Conservation (phyloP, 2,113 vertebrate species). For the Eurypyga helias region DNA sequence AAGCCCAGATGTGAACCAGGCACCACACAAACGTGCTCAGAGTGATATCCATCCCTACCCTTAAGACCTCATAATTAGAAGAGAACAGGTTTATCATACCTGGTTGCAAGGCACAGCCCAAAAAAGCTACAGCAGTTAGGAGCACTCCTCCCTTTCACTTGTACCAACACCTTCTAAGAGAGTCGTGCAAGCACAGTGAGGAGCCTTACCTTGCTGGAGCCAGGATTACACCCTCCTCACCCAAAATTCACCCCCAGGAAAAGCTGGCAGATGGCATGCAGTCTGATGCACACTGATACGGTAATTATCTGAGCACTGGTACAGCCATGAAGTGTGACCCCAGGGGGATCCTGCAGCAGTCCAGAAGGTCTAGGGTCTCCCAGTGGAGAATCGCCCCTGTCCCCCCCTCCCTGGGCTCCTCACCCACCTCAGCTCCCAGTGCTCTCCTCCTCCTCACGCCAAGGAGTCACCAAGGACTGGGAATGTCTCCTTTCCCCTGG, state of each 20-base stretch:
- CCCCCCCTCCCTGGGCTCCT: not conserved
- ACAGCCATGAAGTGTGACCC: not conserved
- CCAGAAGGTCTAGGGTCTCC: not conserved
- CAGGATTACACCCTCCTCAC: not conserved
- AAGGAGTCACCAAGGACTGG: not conserved
- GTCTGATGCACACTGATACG: not conserved
- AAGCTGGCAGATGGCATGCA: not conserved
- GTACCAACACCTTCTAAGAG: not conserved
- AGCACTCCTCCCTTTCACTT: not conserved
- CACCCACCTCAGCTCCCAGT: not conserved
- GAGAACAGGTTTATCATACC: not conserved
- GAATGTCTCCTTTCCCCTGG: not conserved
- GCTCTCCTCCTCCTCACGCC: not conserved
- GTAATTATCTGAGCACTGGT: fast-evolving
- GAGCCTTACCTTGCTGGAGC: not conserved
- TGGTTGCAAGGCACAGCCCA: not conserved
- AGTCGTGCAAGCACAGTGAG: fast-evolving
- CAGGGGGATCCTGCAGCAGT: not conserved
- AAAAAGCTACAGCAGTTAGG: not conserved
- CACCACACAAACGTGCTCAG: not conserved
- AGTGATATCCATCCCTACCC: not conserved
- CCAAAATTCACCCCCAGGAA: not conserved
- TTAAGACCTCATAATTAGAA: not conserved
- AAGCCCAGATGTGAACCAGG: not conserved
- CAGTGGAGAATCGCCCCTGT: not conserved